Evolutionary conservation across 2,113 vertebrate genomes (phyloP).

Genomic region (Aptenodytes patagonicus): DNA sequence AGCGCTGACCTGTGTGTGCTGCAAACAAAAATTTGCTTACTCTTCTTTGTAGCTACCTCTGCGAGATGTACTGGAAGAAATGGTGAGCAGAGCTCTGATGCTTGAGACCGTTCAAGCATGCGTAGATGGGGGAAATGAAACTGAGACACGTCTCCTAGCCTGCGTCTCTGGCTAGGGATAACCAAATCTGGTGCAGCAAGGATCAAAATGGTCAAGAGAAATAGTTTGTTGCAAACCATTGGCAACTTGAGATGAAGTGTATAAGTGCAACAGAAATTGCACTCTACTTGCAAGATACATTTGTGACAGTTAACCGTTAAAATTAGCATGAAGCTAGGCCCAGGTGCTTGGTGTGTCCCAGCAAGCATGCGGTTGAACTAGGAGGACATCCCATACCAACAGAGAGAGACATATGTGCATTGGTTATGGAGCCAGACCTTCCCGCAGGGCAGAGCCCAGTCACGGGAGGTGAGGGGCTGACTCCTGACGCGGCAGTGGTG

Average conservation of each 20-base stretch:
- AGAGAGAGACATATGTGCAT: neutral
- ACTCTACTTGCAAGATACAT: neutral
- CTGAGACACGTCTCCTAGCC: accelerated
- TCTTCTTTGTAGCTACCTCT: neutral
- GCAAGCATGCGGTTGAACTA: accelerated
- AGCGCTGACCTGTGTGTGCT: neutral
- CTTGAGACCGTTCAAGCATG: neutral
- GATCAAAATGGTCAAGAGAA: neutral
- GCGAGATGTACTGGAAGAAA: neutral
- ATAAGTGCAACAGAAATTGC: accelerated
- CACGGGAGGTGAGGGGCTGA: neutral
- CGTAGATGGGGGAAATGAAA: accelerated
- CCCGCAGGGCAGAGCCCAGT: neutral
- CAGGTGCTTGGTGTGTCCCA: neutral
- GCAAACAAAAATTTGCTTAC: neutral
- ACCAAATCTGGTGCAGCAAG: neutral
- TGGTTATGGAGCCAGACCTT: neutral
- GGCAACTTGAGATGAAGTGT: neutral
- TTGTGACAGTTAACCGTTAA: accelerated
- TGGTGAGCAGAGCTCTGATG: neutral
- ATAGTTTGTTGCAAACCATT: neutral
- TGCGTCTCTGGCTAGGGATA: neutral
- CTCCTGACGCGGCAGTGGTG: accelerated
- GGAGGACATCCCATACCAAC: neutral
- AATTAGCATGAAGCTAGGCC: neutral